Base-by-base conservation (phyloP, 2,797 vertebrate species). In the Danionella dracula region DNA sequence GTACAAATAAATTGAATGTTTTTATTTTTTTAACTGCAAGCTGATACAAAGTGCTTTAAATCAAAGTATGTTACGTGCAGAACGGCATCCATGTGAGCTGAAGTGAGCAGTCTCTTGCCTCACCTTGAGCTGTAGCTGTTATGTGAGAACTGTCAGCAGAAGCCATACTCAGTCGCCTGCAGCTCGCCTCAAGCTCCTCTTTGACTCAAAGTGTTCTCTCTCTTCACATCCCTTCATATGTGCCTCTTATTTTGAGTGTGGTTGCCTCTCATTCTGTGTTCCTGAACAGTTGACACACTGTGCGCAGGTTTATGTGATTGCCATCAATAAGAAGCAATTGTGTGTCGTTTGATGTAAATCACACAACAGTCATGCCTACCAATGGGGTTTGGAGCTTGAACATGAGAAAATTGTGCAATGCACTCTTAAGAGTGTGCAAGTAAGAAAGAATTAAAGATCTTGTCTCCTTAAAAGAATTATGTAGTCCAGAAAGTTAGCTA, bases 141-240 rank as follows among this genome's bases (percentile, higher is more conserved):
- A 89, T 90, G 84, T 83, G 82, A 79, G 88, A 92, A 90, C 93
- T 94, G 92, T 93, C 93, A 95, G 85, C 90, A 91, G 91, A 86
- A 86, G 90, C 88, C 90, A 90, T 91, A 92, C 85, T 90, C 85
- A 76, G 88, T 77, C 83, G 93, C 94, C 95, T 93, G 89, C 90
- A 95, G 93, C 93, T 92, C 74, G 88, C 93, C 89, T 87, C 87
- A 75, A 97, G 94, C 94, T 92, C 87, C 84, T 86, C 92, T 95
- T 92, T 93, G 90, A 93, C 91, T 93, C 84, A 94, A 93, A 94
- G 89, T 86, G 85, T 88, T 91, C 90, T 93, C 92, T 92, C 89
- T 85, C 89, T 90, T 89, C 91, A 91, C 88, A 91, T 89, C 90
- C 88, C 88, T 90, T 91, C 92, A 92, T 94, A 93, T 90, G 92